Evolutionary conservation across 2,113 vertebrate species (phyloP).

Genomic region (Zapornia atra): DNA sequence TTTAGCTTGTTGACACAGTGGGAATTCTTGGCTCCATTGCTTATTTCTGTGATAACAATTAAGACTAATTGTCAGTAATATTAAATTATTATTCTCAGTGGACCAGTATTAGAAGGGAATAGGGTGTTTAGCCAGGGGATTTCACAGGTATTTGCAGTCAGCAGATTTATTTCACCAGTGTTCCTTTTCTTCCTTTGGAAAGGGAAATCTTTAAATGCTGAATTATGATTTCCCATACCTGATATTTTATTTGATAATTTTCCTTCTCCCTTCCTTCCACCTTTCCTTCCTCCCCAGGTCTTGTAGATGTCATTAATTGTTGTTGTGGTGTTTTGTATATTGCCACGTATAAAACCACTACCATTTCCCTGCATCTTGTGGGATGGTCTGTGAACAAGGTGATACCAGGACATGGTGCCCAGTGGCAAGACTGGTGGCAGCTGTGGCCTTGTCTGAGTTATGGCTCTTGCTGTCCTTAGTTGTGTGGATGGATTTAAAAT

Average conservation of each 20-base stretch:
- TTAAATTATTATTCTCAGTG: background rate
- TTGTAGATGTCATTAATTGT: background rate
- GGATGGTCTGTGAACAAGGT: background rate
- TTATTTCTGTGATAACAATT: background rate
- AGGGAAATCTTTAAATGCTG: background rate
- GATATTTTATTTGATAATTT: background rate
- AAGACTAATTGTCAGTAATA: background rate
- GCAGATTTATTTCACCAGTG: background rate
- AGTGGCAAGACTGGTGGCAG: background rate
- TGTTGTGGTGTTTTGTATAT: background rate
- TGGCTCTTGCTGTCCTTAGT: background rate
- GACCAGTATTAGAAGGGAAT: background rate
- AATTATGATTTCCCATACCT: background rate
- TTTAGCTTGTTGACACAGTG: background rate
- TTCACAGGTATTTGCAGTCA: background rate
- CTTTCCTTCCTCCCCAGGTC: background rate
- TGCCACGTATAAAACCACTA: background rate
- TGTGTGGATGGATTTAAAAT: background rate
- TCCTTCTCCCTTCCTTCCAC: background rate
- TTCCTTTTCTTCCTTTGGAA: background rate
- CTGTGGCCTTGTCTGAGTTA: no score
- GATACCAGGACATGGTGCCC: accelerated
- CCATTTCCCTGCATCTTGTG: background rate
- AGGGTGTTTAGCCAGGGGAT: background rate
- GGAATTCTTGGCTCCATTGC: background rate